Base-by-base conservation (phyloP, 2,797 vertebrate genomes). In the Phrynocephalus guinanensis region DNA sequence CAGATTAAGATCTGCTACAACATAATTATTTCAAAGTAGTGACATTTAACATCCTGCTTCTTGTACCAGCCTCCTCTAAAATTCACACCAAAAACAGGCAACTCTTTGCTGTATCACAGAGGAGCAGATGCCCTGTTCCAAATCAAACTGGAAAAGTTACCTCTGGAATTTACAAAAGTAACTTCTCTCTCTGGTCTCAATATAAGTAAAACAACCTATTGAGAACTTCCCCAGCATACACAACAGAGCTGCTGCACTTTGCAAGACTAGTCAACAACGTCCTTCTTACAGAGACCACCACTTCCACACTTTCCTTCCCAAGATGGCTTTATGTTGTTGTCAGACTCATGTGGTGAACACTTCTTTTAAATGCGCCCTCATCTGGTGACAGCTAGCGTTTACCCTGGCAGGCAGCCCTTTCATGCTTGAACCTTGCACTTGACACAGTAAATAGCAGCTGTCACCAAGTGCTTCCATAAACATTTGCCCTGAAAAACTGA, bases 371-470 rank as follows among this genome's bases (percentile, higher is more conserved):
- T 82, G 83, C 30, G 79, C 83, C 87, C 87, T 85, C 79, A 82
- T 30, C 60, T 26, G 48, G 79, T 75, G 78, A 88, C 83, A 88
- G 87, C 78, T 56, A 38, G 63, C 81, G 50, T 76, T 85, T 85
- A 82, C 78, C 15, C 28, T 82, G 79, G 76, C 83, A 85, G 63
- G 68, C n/a, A 66, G 84, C 13, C 60, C 83, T 81, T 82, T 76
- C 63, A n/a, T 88, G 81, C 81, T 60, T 81, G 44, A 88, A 79
- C 78, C 87, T 70, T 88, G 80, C 26, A 52, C 71, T 71, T 75
- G 87, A 85, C 87, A 85, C 26, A 56, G 68, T 80, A 88, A 88
- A 84, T 66, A 88, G 33, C 82, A 73, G 82, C 44, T 80, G 60
- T 84, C 68, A 38, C 50, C 78, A 81, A 81, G 78, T 75, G 60